Conservation (phyloP, 2,888 invertebrate species). For the Boloria selene region DNA sequence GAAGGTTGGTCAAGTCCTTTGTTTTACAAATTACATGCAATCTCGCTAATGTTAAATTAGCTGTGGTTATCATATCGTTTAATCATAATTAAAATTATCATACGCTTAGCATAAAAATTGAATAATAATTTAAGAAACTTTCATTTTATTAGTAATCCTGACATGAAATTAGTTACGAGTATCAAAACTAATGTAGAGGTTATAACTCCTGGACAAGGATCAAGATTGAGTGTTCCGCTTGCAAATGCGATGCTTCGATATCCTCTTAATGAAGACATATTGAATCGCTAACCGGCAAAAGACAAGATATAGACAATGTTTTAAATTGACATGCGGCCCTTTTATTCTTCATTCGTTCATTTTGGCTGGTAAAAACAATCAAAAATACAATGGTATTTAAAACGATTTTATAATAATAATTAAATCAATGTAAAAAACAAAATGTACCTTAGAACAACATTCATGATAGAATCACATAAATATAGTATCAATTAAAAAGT, state of each 20-base stretch:
- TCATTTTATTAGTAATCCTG: conserved; percentile 37
- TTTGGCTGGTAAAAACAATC: conserved; percentile 31
- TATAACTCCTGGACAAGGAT: conserved; percentile 71
- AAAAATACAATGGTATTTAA: conserved; percentile 13
- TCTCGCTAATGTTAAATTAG: conserved; percentile 16
- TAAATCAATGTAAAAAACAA: neutral
- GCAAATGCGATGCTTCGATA: conserved; percentile 75
- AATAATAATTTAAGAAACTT: neutral
- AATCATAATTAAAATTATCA: neutral
- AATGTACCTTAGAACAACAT: neutral
- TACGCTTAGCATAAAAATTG: neutral
- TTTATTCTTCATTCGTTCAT: conserved; percentile 47
- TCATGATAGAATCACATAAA: conserved; percentile 4
- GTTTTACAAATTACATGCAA: conserved; percentile 33
- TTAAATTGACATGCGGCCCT: conserved; percentile 75
- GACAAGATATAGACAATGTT: conserved; percentile 77
- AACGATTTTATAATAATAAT: neutral
- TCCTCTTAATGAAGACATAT: conserved; percentile 82
- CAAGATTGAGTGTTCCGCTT: conserved; percentile 76
- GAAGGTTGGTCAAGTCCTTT: conserved; percentile 30
- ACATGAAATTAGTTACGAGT: conserved; percentile 44
- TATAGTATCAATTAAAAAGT: conserved; percentile 32
- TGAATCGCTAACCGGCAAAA: conserved; percentile 77
- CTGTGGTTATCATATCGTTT: neutral
- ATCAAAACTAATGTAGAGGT: conserved; percentile 56